Evolutionary conservation across 1,140 invertebrate species (phyloP).

Genomic region (Vanessa tameamea): DNA sequence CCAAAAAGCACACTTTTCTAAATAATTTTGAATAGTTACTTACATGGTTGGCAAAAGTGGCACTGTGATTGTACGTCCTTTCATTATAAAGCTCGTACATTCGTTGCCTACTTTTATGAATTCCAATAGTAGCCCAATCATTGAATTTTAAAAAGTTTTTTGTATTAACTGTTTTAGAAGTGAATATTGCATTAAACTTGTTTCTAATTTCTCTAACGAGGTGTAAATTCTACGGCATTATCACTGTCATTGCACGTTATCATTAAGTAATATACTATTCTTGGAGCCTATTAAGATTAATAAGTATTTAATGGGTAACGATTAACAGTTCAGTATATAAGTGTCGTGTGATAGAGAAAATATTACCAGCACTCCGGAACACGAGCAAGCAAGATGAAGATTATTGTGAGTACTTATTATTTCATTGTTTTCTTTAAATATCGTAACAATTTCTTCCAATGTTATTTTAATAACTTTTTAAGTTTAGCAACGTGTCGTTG

Average conservation of each 20-base stretch:
- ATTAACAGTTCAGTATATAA: constrained; percentile 24
- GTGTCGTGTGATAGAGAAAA: not conserved
- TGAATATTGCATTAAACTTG: too few species aligned
- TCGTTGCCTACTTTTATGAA: too few species aligned
- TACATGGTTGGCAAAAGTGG: too few species aligned
- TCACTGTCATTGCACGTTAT: not conserved
- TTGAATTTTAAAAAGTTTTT: too few species aligned
- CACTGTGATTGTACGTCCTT: too few species aligned
- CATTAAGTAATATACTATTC: constrained; percentile 8
- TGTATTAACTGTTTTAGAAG: too few species aligned
- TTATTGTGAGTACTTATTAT: constrained; percentile 27
- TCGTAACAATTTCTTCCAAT: not conserved
- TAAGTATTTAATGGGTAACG: constrained; percentile 18
- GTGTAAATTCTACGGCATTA: not conserved
- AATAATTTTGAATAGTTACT: too few species aligned
- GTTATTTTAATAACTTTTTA: not conserved
- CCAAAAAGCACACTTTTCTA: too few species aligned
- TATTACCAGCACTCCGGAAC: not conserved
- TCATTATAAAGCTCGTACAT: too few species aligned
- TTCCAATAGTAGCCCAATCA: too few species aligned
- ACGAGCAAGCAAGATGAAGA: constrained; percentile 31
- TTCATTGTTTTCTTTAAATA: not conserved
- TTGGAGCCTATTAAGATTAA: constrained; percentile 11
- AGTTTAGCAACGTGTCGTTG: not conserved
- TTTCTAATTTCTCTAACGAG: not conserved